phyloP scores from a whole-genome alignment of 2,113 vertebrate genomes.

The Phyllopteryx taeniolatus region DNA sequence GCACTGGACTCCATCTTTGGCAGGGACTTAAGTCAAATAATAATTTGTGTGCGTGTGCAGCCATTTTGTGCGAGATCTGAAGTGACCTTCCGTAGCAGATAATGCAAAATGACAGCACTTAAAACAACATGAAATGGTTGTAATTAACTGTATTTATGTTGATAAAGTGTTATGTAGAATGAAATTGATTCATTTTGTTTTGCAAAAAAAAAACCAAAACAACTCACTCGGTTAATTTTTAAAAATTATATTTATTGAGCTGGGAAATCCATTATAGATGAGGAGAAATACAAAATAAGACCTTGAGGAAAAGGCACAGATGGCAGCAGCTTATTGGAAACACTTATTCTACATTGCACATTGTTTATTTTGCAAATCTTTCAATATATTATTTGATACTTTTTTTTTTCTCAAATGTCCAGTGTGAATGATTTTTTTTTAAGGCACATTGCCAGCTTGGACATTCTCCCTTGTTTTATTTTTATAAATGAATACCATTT shows the following conservation, averaged over 20 bases:
- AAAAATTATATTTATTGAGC: neutral
- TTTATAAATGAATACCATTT: constrained; percentile 21
- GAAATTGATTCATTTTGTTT: constrained; percentile 13
- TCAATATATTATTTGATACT: constrained; percentile 55
- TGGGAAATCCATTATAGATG: neutral
- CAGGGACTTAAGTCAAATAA: neutral
- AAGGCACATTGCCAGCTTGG: constrained; percentile 72
- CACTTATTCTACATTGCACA: constrained; percentile 16
- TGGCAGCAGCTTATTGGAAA: constrained; percentile 70
- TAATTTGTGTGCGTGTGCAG: constrained; percentile 16
- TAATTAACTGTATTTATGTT: constrained; percentile 47
- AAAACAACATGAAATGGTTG: constrained; percentile 9
- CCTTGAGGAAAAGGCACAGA: constrained; percentile 74
- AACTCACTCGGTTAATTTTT: neutral
- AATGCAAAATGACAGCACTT: neutral
- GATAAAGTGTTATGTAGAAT: constrained; percentile 29
- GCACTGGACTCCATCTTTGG: constrained; percentile 14
- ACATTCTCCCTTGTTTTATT: neutral
- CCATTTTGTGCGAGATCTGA: constrained; percentile 12
- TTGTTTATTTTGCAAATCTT: constrained; percentile 60
- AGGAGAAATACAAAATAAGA: constrained; percentile 69
- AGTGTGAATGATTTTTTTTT: constrained; percentile 34
- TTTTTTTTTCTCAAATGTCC: constrained; percentile 52
- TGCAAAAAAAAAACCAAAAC: neutral
- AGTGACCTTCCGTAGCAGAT: constrained; percentile 32